These are phyloP conservation scores for Hylaea fasciaria DNA, from an alignment of 2,888 invertebrate genomes.

Conservation along the genomic window DNA sequence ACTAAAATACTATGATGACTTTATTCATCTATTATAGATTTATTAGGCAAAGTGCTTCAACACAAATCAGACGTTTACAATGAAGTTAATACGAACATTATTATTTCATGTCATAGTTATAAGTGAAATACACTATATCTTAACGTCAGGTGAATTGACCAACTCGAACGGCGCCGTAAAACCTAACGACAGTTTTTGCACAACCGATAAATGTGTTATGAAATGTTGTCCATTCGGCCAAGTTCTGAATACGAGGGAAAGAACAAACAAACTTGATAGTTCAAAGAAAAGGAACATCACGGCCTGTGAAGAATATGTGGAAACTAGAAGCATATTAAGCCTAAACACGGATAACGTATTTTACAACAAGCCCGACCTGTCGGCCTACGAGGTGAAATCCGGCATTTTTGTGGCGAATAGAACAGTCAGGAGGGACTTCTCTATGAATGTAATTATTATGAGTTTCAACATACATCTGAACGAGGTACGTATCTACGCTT, in stretches of 20 bases:
- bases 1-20: too few species aligned
- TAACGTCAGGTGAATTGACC: background rate
- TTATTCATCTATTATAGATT: background rate
- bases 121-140: background rate
- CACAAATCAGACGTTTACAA: background rate
- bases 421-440: background rate
- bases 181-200: background rate
- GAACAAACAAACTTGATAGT: background rate
- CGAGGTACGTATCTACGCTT: background rate
- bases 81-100: background rate
- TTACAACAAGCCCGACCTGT: background rate
- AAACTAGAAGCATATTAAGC: background rate
- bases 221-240: slow-evolving; percentile 14
- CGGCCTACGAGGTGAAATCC: slow-evolving; percentile 1
- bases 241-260: background rate
- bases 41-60: background rate
- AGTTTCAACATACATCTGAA: slow-evolving; percentile 3
- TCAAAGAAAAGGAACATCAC: background rate
- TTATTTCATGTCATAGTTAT: background rate
- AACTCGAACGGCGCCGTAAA: background rate
- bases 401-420: background rate
- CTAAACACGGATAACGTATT: background rate
- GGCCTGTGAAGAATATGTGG: background rate
- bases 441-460: background rate
- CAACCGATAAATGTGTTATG: slow-evolving; percentile 4